These are phyloP conservation scores for Pomatostomus ruficeps DNA, from an alignment of 2,113 vertebrate species.

Conservation along the genomic window DNA sequence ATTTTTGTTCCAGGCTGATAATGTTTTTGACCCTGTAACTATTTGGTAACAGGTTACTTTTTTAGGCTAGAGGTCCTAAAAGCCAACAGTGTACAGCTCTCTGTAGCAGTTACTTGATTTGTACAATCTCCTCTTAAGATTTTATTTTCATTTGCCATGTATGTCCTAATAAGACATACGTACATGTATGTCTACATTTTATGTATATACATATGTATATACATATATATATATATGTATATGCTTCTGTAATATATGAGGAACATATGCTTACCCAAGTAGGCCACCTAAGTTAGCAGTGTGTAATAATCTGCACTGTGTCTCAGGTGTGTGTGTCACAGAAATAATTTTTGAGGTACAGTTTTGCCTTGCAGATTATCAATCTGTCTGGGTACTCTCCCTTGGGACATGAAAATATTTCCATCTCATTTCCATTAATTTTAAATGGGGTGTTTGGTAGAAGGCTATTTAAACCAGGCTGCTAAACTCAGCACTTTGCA, in stretches of 20 bases:
- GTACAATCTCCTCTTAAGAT: not conserved
- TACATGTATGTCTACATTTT: not conserved
- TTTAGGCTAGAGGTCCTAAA: not conserved
- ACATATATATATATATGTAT: not conserved
- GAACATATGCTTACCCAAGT: not conserved
- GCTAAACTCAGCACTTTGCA: not conserved
- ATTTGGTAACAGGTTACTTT: not conserved
- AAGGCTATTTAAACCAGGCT: not conserved
- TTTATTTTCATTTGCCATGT: not conserved
- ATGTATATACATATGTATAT: not conserved
- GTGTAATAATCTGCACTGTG: not conserved
- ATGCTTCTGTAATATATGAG: not conserved
- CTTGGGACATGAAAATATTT: slow-evolving; percentile 1
- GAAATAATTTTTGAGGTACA: not conserved
- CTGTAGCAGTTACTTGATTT: not conserved
- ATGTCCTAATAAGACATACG: not conserved
- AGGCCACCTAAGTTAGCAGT: not conserved
- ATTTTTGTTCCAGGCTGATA: not conserved
- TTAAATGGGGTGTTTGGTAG: not conserved
- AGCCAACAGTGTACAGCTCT: not conserved
- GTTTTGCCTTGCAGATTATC: slow-evolving; percentile 55
- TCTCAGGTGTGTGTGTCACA: not conserved
- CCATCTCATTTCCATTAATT: slow-evolving; percentile 23
- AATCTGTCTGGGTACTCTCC: slow-evolving; percentile 11
- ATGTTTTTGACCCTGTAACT: not conserved